phyloP scores from a whole-genome alignment of 2,113 vertebrate species.

The Poicephalus gulielmi region DNA sequence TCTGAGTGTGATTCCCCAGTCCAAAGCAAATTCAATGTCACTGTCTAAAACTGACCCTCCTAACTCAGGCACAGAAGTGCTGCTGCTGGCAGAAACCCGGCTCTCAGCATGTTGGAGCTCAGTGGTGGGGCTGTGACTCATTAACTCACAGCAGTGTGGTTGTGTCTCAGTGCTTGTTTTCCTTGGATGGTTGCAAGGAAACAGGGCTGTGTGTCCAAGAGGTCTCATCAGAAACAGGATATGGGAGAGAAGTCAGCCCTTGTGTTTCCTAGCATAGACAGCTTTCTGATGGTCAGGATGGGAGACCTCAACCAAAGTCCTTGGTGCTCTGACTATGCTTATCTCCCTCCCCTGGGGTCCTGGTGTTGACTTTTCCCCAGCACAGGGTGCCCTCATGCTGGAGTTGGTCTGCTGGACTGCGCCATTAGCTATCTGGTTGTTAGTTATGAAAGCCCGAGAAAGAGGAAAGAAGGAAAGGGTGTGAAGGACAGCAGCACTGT shows the following conservation, averaged over 20 bases:
- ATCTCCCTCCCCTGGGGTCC: background rate
- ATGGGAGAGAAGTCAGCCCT: background rate
- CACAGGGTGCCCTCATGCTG: too few relatives aligned
- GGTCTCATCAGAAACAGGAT: background rate
- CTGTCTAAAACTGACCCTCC: background rate
- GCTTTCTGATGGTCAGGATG: background rate
- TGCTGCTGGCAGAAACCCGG: background rate
- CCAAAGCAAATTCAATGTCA: background rate
- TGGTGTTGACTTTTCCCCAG: background rate
- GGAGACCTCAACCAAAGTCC: background rate
- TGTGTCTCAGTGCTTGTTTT: background rate
- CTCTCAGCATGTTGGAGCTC: background rate
- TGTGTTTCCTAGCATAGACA: background rate
- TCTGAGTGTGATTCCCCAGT: background rate
- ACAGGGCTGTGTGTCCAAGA: background rate
- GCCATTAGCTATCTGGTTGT: background rate
- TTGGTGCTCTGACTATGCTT: background rate
- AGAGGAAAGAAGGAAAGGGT: background rate
- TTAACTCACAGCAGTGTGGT: background rate
- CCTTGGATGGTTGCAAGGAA: background rate
- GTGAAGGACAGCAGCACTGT: background rate
- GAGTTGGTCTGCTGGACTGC: background rate
- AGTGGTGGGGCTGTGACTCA: fast-evolving
- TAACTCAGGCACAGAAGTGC: background rate
- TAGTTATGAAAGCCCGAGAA: background rate